Percentiles rank a stretch among this genome's conserved stretches.
Conservation (phyloP, 2,888 invertebrate species). For the Octodonta nipae region DNA sequence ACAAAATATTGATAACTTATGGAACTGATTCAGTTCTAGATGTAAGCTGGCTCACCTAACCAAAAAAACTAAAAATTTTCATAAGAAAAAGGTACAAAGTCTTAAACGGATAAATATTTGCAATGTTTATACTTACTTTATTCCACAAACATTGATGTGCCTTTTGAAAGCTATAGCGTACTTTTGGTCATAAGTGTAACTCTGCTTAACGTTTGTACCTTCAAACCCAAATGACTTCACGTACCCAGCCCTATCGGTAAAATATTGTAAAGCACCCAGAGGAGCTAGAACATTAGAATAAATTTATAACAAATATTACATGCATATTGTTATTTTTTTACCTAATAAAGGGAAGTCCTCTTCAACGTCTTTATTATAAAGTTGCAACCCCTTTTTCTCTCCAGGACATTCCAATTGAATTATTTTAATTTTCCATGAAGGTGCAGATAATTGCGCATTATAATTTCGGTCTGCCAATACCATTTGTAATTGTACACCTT, state of each 20-base stretch:
- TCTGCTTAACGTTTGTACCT: slow-evolving; percentile 18
- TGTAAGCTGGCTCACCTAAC: too few species aligned
- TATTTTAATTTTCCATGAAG: slow-evolving; percentile 27
- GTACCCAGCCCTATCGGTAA: slow-evolving; percentile 41
- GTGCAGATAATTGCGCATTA: slow-evolving; percentile 12
- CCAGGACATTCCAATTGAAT: slow-evolving; percentile 32
- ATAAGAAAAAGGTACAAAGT: too few species aligned
- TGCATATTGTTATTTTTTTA: slow-evolving; percentile 8
- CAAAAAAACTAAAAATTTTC: too few species aligned
- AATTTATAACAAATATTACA: slow-evolving; percentile 4
- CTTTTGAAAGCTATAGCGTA: slow-evolving; percentile 55
- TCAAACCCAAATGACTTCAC: slow-evolving; percentile 50
- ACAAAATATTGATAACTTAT: too few species aligned
- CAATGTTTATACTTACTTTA: slow-evolving; percentile 24
- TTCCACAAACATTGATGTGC: slow-evolving; percentile 20
- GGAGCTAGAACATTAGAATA: slow-evolving; percentile 41
- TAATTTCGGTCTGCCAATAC: slow-evolving; percentile 36
- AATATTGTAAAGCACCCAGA: slow-evolving; percentile 53
- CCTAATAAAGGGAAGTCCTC: slow-evolving; percentile 22
- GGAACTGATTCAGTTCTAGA: too few species aligned
- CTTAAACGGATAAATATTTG: too few species aligned
- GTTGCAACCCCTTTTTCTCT: slow-evolving; percentile 12
- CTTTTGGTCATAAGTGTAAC: slow-evolving; percentile 43
- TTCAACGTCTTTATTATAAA: slow-evolving; percentile 13
- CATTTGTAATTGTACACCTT: slow-evolving; percentile 18